A percentile compares a stretch with the other conserved stretches of the same genome.
phyloP scores from a whole-genome alignment of 2,888 invertebrate species.

The Brachycybe producta region DNA sequence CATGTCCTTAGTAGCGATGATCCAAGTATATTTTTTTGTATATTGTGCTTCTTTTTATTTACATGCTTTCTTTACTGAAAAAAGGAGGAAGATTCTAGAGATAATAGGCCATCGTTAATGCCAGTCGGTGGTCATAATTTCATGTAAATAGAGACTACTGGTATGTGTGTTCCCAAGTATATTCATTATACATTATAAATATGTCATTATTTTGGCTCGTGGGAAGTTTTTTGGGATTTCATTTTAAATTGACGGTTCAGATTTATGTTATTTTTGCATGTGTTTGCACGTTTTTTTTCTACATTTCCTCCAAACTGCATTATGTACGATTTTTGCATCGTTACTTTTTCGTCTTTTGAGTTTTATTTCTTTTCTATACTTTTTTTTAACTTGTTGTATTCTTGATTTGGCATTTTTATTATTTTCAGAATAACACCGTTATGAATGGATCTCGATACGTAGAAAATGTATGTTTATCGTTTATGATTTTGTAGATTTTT shows the following conservation, averaged over 20 bases:
- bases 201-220: neutral
- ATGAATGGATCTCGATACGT: neutral
- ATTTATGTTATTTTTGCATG: neutral
- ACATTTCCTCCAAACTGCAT: too few relatives aligned
- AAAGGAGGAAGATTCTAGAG: conserved; percentile 14
- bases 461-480: conserved; percentile 7
- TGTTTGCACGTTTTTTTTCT: neutral
- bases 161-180: conserved; percentile 12
- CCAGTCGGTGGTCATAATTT: conserved; percentile 16
- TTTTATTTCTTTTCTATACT: too few relatives aligned
- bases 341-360: too few relatives aligned
- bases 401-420: conserved; percentile 4
- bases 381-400: too few relatives aligned
- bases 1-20: too few relatives aligned
- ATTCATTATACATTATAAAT: too few relatives aligned
- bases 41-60: conserved; percentile 5
- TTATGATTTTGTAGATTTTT: neutral
- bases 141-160: conserved; percentile 15
- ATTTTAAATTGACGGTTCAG: neutral
- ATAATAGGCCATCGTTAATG: conserved; percentile 13
- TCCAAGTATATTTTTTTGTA: conserved; percentile 5
- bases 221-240: neutral
- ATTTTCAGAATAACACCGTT: conserved; percentile 4
- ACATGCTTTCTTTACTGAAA: conserved; percentile 10
- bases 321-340: too few relatives aligned